Base-by-base conservation (phyloP, 1,140 invertebrate genomes). In the Orussus abietinus region DNA sequence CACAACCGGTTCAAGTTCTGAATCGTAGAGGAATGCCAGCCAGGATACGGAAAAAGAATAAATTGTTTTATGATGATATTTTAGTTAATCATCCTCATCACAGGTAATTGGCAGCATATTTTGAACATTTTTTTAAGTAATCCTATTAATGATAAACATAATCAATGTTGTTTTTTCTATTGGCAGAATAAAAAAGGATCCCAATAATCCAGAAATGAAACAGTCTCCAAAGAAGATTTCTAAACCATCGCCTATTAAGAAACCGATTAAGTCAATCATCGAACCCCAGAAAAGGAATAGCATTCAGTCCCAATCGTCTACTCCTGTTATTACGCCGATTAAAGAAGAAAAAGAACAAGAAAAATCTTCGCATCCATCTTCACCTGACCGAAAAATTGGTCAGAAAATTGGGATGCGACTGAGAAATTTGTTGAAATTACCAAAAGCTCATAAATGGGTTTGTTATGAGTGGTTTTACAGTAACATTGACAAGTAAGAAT, bases 381-480 rank as follows among this genome's bases (percentile, higher is more conserved):
- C 81, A 14, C 81, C 81, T 10, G 89, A 85, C 72, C 77, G 80
- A 45, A 85, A 82, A 68, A 80, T 86, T 55, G 91, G 91, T 1
- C 92, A 96, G 58, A 82, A 85, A 54, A 91, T 96, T 56, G 93
- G 93, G 1, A 81, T 92, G 69, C 75, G 92, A 48, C 74, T 98
- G 25, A 79, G 93, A 53, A 99, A 99, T 76, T 77, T 99, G n/a
- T 76, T 99, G 1, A 98, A 98, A 75, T 73, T 98, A 49, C 96
- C 96, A 0, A 98, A 98, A 77, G 96, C 96, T 13, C 95, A 98
- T 69, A 96, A 95, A 76, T 99, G 94, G 93, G 93, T 98, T 1
- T 97, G 92, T 64, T 97, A 94, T 72, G 96, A 99, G 69, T 98
- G 94, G 86, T 99, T 99, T 75, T 99, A 98, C 66, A 98, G 94